Percentiles rank a stretch among this genome's conserved stretches.
phyloP scores from a whole-genome alignment of 2,888 invertebrate species.

The Malthinus flaveolus region DNA sequence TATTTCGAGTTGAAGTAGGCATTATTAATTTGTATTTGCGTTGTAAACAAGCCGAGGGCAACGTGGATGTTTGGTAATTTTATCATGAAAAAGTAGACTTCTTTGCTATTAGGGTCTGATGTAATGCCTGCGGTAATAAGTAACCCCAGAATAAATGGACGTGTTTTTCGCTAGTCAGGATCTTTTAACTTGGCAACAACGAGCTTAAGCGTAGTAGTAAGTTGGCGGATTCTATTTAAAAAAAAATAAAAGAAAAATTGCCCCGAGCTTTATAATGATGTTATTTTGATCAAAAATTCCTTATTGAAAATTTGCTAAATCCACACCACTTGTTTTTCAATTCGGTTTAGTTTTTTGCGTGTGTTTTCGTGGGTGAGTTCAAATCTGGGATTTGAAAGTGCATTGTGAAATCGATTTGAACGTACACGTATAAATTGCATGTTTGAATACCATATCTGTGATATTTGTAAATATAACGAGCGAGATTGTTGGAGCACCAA shows the following conservation, averaged over 20 bases:
- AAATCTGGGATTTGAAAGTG: no score
- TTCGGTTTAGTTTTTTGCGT: no score
- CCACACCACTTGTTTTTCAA: no score
- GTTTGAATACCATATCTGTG: no score
- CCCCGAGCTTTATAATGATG: constrained; percentile 19
- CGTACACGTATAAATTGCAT: no score
- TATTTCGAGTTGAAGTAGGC: background rate
- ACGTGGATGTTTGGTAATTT: constrained; percentile 33
- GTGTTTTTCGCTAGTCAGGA: constrained; percentile 35
- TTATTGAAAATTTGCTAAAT: background rate
- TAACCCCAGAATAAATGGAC: constrained; percentile 37
- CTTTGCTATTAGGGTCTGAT: constrained; percentile 35
- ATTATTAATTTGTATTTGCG: constrained; percentile 8
- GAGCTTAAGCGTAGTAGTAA: constrained; percentile 28
- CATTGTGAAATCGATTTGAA: no score
- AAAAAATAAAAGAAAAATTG: constrained; percentile 17
- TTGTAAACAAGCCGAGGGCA: constrained; percentile 18
- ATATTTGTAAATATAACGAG: no score
- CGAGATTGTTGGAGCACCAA: no score
- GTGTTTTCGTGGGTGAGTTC: no score
- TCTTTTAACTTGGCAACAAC: constrained; percentile 23
- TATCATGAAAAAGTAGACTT: constrained; percentile 35
- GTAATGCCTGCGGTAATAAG: constrained; percentile 36
- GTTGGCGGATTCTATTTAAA: constrained; percentile 14
- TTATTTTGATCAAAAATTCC: constrained; percentile 7